Conservation (phyloP, 1,140 invertebrate species). For the Bacillus rossius region DNA sequence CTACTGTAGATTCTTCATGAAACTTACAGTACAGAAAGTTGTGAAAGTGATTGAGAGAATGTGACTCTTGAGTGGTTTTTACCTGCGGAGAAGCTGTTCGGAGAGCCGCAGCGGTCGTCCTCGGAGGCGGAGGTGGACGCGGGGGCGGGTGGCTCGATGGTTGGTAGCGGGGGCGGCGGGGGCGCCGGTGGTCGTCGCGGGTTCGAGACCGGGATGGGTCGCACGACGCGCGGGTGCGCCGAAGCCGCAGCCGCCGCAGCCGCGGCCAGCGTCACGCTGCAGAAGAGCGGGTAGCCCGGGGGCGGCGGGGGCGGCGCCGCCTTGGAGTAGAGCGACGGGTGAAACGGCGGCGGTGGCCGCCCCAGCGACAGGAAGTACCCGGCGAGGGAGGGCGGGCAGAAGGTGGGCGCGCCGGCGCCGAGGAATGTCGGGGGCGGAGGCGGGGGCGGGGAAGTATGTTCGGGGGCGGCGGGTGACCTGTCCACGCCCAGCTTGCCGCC, state of each 20-base stretch:
- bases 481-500: no score
- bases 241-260: neutral
- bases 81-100: no score
- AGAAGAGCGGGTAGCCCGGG: neutral
- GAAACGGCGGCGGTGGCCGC: neutral
- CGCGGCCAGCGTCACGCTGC: neutral
- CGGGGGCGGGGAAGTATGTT: neutral
- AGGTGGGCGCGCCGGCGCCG: neutral
- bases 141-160: no score
- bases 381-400: neutral
- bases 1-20: no score
- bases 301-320: neutral
- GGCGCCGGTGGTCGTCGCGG: neutral
- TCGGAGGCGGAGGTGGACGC: no score
- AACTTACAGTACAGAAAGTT: no score
- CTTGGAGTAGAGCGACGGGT: neutral
- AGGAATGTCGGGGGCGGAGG: neutral
- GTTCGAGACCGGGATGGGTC: neutral
- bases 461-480: no score
- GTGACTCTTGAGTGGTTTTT: no score
- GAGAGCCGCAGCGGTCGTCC: no score
- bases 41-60: no score
- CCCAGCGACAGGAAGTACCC: slow-evolving; percentile 8
- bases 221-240: neutral
- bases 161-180: no score